Evolutionary conservation across 1,140 invertebrate species (phyloP).

Genomic region (Vollenhovia emeryi): DNA sequence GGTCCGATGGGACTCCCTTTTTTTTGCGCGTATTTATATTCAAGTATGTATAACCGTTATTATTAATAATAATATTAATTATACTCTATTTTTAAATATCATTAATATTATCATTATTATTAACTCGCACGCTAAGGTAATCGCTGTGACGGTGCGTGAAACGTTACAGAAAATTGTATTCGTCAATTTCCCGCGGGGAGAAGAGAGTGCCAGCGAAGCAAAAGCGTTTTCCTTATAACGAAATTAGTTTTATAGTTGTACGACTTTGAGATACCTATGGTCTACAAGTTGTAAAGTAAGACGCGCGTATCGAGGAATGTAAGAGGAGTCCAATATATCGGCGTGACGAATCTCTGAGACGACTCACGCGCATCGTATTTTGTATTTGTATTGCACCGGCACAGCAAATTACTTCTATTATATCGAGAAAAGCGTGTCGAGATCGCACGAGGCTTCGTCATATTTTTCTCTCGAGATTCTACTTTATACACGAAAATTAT

Average conservation of each 20-base stretch:
- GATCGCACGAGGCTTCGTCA: conserved; percentile 75
- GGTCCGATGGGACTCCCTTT: conserved; percentile 66
- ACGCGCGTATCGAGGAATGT: conserved; percentile 14
- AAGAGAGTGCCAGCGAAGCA: background rate
- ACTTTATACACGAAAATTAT: conserved; percentile 74
- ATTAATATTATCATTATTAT: conserved; percentile 73
- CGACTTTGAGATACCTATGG: conserved; percentile 3
- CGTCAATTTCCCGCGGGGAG: background rate
- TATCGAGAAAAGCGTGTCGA: conserved; percentile 70
- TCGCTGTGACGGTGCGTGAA: conserved; percentile 53
- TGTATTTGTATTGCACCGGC: conserved; percentile 52
- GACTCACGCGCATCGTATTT: background rate
- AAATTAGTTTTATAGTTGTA: background rate
- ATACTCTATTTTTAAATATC: conserved; percentile 33
- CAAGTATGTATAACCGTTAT: conserved; percentile 42
- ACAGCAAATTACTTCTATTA: conserved; percentile 67
- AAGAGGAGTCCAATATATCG: background rate
- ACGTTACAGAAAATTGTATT: conserved; percentile 24
- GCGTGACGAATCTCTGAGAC: background rate
- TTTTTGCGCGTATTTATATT: conserved; percentile 75
- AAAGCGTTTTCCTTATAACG: conserved; percentile 12
- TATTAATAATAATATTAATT: conserved; percentile 73
- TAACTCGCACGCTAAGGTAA: conserved; percentile 64
- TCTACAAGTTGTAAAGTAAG: conserved; percentile 14
- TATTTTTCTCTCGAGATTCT: conserved; percentile 53